Conservation (phyloP, 2,888 invertebrate genomes). For the Junonia oenone region DNA sequence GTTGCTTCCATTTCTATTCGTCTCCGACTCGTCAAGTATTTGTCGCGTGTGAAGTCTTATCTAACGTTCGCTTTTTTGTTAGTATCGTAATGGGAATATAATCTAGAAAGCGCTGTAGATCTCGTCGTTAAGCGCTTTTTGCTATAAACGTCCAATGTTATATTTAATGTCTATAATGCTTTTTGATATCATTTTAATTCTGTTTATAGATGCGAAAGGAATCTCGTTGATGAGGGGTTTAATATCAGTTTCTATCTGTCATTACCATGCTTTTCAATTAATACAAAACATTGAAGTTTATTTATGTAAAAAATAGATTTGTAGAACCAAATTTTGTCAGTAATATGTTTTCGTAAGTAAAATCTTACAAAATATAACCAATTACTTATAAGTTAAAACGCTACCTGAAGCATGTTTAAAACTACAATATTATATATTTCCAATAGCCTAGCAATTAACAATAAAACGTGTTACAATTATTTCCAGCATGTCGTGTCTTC, state of each 20-base stretch:
- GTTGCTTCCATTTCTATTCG: background rate
- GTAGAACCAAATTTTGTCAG: too few relatives aligned
- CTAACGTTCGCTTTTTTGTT: conserved; percentile 20
- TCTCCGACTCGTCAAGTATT: background rate
- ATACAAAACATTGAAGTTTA: too few relatives aligned
- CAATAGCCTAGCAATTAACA: background rate
- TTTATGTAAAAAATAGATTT: too few relatives aligned
- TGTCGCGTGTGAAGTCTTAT: conserved; percentile 27
- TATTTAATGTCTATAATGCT: background rate
- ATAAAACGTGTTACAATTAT: background rate
- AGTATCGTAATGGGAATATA: conserved; percentile 9
- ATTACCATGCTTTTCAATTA: too few relatives aligned
- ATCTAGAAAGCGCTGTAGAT: background rate
- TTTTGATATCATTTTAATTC: background rate
- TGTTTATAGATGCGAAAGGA: background rate
- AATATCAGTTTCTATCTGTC: background rate
- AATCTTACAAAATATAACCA: too few relatives aligned
- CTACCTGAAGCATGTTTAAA: background rate
- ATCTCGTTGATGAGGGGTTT: background rate
- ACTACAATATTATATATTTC: background rate
- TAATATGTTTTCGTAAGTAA: too few relatives aligned
- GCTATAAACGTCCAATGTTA: background rate
- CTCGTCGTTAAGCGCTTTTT: background rate
- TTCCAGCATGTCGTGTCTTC: background rate
- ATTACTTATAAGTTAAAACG: too few relatives aligned